Conservation (phyloP, 1,140 invertebrate species). For the Bilobella aurantiaca region DNA sequence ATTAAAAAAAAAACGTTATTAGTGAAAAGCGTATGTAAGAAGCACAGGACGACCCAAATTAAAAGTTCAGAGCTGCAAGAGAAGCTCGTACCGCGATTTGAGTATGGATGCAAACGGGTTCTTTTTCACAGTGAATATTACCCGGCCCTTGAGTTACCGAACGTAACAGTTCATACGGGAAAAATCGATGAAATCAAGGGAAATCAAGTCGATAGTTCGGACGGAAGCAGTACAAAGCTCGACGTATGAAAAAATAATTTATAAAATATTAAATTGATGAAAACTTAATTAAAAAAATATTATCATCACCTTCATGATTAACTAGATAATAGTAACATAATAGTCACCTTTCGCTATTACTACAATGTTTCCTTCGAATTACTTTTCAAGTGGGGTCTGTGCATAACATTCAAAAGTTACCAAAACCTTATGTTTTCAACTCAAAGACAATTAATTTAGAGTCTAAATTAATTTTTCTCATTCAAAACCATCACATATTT, state of each 20-base stretch:
- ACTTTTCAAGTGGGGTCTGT: no score
- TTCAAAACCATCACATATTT: no score
- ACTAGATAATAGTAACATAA: no score
- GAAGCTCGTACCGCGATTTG: background rate
- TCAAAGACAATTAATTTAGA: no score
- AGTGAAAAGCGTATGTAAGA: background rate
- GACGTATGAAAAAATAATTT: background rate
- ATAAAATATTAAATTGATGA: background rate
- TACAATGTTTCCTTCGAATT: no score
- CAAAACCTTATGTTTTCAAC: no score
- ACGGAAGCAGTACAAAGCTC: background rate
- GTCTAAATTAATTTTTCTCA: no score
- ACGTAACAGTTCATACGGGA: background rate
- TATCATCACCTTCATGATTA: no score
- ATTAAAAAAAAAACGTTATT: no score
- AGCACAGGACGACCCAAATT: background rate
- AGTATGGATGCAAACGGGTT: background rate
- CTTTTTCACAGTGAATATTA: conserved; percentile 1
- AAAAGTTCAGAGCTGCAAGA: background rate
- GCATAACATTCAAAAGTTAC: no score
- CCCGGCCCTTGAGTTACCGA: background rate
- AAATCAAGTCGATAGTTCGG: background rate
- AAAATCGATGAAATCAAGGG: background rate
- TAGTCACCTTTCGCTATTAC: no score
- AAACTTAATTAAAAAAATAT: no score